phyloP scores from a whole-genome alignment of 2,888 invertebrate species.

The Euplagia quadripunctaria region DNA sequence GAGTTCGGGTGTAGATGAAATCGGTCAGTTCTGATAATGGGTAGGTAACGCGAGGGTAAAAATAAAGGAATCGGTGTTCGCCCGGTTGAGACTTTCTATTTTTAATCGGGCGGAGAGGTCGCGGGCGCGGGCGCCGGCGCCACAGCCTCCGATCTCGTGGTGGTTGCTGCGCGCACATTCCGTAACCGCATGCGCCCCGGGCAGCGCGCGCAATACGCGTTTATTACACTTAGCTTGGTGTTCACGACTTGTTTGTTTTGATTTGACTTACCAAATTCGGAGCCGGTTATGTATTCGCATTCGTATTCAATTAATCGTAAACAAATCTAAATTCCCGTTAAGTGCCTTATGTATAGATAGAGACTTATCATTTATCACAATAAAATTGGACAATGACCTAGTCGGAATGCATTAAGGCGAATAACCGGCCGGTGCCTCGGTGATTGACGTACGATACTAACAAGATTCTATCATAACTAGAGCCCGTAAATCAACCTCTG shows the following conservation, averaged over 20 bases:
- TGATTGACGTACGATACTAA: constrained; percentile 72
- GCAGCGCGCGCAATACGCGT: constrained; percentile 76
- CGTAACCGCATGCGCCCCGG: constrained; percentile 80
- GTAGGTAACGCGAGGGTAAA: constrained; percentile 77
- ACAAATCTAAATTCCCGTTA: constrained; percentile 34
- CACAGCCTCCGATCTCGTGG: constrained; percentile 79
- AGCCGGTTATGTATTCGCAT: constrained; percentile 27
- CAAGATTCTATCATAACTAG: constrained; percentile 61
- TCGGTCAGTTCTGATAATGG: constrained; percentile 74
- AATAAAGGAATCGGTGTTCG: constrained; percentile 79
- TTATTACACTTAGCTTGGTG: constrained; percentile 49
- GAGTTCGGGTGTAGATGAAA: constrained; percentile 68
- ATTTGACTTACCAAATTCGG: constrained; percentile 36
- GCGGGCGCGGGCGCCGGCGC: constrained; percentile 76
- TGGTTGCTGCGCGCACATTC: constrained; percentile 79
- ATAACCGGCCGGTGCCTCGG: constrained; percentile 67
- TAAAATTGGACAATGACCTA: constrained; percentile 76
- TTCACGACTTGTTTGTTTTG: constrained; percentile 66
- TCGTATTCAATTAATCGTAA: constrained; percentile 28
- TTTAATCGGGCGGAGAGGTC: constrained; percentile 83
- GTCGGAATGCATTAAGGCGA: constrained; percentile 76
- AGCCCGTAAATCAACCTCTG: constrained; percentile 63
- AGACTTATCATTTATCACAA: constrained; percentile 34
- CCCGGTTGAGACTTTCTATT: constrained; percentile 85
- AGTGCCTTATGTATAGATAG: constrained; percentile 29